Evolutionary conservation across 2,113 vertebrate genomes (phyloP).

Genomic region (Neogale vison): DNA sequence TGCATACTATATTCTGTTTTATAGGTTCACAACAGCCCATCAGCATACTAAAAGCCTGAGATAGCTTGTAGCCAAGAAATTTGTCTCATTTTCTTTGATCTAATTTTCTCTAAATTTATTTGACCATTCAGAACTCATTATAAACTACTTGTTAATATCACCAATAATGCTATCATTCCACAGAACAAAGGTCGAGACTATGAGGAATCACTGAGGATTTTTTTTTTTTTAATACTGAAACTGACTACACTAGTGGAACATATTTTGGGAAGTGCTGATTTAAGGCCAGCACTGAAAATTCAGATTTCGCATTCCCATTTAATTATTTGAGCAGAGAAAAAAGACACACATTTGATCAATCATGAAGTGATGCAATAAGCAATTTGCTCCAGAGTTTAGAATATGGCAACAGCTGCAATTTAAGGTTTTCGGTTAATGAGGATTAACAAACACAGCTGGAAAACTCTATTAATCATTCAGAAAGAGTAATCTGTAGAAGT

Average conservation of each 20-base stretch:
- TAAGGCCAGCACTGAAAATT: slow-evolving; percentile 13
- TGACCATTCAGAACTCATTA: neutral
- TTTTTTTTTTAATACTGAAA: slow-evolving; percentile 8
- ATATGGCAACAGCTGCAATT: neutral
- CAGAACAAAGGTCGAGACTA: neutral
- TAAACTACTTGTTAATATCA: neutral
- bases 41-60: neutral
- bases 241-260: neutral
- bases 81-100: neutral
- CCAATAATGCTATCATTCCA: neutral
- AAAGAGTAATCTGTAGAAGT: neutral
- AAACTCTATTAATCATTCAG: slow-evolving; percentile 24
- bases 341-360: neutral
- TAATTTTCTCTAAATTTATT: slow-evolving; percentile 34
- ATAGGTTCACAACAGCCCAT: neutral
- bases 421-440: slow-evolving; percentile 48
- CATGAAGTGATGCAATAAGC: neutral
- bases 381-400: neutral
- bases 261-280: neutral
- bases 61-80: neutral
- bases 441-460: slow-evolving; percentile 55
- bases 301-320: neutral
- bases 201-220: neutral
- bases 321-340: slow-evolving; percentile 18
- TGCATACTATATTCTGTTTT: neutral